phyloP scores from a whole-genome alignment of 2,797 vertebrate genomes.

The Prionace glauca region DNA sequence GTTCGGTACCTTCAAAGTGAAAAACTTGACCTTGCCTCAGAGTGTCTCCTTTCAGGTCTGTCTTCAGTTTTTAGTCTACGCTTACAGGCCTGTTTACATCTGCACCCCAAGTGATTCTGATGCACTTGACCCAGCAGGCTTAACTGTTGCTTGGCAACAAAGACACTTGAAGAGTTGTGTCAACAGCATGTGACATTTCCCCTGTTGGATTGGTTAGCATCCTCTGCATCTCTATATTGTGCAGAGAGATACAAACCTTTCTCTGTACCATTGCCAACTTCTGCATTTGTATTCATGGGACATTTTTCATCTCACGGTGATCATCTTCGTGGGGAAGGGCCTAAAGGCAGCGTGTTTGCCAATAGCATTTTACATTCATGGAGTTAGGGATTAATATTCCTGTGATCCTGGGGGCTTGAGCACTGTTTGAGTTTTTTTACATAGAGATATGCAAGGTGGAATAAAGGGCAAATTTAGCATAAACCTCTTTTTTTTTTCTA shows the following conservation, averaged over 20 bases:
- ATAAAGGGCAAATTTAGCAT: slow-evolving; percentile 12
- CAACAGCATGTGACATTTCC: slow-evolving; percentile 33
- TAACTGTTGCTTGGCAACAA: slow-evolving; percentile 32
- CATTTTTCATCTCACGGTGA: background rate
- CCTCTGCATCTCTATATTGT: slow-evolving; percentile 11
- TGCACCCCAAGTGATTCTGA: slow-evolving; percentile 23
- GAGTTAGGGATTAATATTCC: slow-evolving; percentile 1
- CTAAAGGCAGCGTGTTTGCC: slow-evolving; percentile 3
- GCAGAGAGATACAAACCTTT: background rate
- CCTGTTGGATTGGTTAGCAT: slow-evolving; percentile 1
- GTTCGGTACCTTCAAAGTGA: slow-evolving; percentile 12
- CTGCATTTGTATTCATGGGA: background rate
- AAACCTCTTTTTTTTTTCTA: background rate
- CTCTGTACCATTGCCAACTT: slow-evolving; percentile 1
- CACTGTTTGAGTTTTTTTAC: background rate
- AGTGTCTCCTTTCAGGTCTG: slow-evolving; percentile 20
- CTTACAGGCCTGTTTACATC: slow-evolving; percentile 32
- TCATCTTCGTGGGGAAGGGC: background rate
- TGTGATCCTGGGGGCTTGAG: background rate
- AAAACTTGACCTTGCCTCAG: slow-evolving; percentile 21
- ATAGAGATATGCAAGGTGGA: slow-evolving; percentile 23
- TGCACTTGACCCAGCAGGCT: slow-evolving; percentile 30
- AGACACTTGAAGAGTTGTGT: slow-evolving; percentile 27
- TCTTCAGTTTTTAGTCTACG: background rate
- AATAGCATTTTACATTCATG: background rate